These are phyloP conservation scores for Gymnopithys bicolor DNA, from an alignment of 2,797 vertebrate genomes.

Conservation along the genomic window DNA sequence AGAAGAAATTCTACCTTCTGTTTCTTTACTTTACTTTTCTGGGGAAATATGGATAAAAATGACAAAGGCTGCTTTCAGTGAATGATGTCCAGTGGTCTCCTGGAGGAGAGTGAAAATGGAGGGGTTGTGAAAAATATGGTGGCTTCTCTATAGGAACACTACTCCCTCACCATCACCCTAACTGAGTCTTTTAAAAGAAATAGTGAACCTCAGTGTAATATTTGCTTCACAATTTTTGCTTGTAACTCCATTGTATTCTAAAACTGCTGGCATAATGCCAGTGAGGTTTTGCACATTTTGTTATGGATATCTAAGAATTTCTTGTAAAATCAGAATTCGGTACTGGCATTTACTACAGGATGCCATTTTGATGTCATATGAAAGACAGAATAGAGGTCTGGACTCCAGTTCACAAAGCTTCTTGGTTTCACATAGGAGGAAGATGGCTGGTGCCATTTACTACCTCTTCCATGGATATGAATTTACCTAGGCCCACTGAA, in stretches of 20 bases:
- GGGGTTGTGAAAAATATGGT: background rate
- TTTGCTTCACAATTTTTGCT: background rate
- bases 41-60: background rate
- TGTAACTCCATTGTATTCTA: background rate
- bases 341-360: background rate
- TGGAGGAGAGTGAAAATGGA: background rate
- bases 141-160: background rate
- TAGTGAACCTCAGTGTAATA: background rate
- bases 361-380: background rate
- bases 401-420: background rate
- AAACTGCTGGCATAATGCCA: background rate
- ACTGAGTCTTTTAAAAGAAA: background rate
- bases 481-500: background rate
- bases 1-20: background rate
- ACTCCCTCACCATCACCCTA: background rate
- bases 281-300: background rate
- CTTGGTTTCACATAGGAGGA: background rate
- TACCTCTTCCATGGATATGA: background rate
- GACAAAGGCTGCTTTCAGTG: background rate
- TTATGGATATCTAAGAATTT: background rate
- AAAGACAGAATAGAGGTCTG: background rate
- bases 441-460: background rate
- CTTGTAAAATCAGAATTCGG: background rate
- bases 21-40: background rate
- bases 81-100: background rate